Conservation (phyloP, 2,888 invertebrate species). For the Yponomeuta cagnagella region DNA sequence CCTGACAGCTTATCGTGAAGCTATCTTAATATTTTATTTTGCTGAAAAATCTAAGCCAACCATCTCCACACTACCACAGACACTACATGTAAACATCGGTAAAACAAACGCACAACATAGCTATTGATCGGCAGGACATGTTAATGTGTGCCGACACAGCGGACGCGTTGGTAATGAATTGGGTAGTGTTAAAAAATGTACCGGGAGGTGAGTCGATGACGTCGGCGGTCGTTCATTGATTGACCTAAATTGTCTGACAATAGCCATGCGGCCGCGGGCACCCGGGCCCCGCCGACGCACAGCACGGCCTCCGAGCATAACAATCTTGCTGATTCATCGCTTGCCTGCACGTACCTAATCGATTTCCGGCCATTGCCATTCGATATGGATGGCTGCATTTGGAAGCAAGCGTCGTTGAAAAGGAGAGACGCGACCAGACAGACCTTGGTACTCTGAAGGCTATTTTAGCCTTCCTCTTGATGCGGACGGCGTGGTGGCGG, state of each 20-base stretch:
- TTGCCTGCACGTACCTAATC: not conserved
- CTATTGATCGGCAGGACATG: not conserved
- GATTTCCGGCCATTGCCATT: not conserved
- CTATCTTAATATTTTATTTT: not conserved
- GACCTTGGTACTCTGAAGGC: slow-evolving; percentile 61
- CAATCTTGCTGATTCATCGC: not conserved
- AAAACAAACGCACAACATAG: not conserved
- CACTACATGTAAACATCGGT: not conserved
- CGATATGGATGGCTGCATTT: not conserved
- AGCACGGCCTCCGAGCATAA: not conserved
- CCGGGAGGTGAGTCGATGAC: slow-evolving; percentile 16
- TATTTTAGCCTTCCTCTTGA: slow-evolving; percentile 63
- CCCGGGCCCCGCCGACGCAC: not conserved
- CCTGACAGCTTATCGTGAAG: too few species aligned
- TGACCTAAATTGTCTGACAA: slow-evolving; percentile 63
- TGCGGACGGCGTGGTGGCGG: slow-evolving; percentile 66
- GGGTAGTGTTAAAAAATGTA: not conserved
- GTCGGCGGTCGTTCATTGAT: slow-evolving; percentile 44
- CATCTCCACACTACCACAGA: too few species aligned
- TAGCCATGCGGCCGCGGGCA: slow-evolving; percentile 31
- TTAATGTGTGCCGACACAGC: not conserved
- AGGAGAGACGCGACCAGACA: slow-evolving; percentile 23
- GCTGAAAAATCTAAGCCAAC: not conserved
- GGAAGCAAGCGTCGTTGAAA: not conserved
- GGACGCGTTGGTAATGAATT: slow-evolving; percentile 1